These are phyloP conservation scores for Ceryle rudis DNA, from an alignment of 2,797 vertebrate species.

Conservation along the genomic window DNA sequence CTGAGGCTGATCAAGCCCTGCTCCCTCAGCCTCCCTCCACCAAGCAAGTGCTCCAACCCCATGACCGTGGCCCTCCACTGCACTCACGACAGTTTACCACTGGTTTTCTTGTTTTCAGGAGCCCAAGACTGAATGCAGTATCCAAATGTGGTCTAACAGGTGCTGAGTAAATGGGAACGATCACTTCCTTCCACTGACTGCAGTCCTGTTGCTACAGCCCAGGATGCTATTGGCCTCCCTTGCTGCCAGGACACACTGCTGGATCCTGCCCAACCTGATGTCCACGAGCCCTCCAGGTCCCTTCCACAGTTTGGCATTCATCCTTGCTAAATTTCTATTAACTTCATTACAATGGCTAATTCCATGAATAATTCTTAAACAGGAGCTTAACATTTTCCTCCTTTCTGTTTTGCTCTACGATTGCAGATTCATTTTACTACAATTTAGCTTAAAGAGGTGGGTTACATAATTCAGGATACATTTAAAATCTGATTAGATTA, in stretches of 20 bases:
- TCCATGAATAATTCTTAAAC: not conserved
- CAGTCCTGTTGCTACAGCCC: not conserved
- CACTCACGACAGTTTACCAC: not conserved
- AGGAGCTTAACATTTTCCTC: not conserved
- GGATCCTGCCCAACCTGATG: not conserved
- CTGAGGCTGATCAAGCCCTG: not conserved
- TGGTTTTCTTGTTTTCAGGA: not conserved
- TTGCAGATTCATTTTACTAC: not conserved
- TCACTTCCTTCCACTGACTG: not conserved
- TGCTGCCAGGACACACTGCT: not conserved
- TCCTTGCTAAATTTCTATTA: not conserved
- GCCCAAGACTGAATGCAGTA: not conserved
- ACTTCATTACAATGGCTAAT: not conserved
- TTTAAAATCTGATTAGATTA: not conserved
- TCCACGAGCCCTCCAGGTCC: not conserved
- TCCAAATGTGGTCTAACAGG: not conserved
- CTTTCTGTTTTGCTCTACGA: not conserved
- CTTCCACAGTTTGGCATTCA: not conserved
- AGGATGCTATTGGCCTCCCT: not conserved
- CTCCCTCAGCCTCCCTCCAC: not conserved
- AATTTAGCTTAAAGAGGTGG: not conserved
- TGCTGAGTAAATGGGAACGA: not conserved
- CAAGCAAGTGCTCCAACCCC: not conserved
- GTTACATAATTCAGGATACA: not conserved
- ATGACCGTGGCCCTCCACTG: not conserved